Percentiles rank a stretch among this genome's conserved stretches.
Evolutionary conservation across 2,113 vertebrate species (phyloP).

Genomic region (Orthonyx spaldingii): DNA sequence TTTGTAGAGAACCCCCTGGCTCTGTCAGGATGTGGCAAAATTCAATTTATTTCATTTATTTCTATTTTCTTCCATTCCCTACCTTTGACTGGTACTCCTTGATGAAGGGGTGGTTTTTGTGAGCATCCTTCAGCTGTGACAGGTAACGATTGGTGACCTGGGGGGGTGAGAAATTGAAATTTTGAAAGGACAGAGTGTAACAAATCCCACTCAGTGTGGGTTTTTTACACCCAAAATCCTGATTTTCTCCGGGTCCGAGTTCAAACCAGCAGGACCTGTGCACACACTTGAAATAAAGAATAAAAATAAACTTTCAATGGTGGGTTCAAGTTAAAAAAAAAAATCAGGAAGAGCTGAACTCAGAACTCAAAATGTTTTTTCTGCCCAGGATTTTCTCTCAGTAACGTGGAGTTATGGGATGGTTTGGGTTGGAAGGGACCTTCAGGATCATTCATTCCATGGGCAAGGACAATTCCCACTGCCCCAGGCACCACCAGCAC

Average conservation of each 20-base stretch:
- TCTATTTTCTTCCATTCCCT: fast-evolving
- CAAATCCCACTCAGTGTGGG: fast-evolving
- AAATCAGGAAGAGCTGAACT: background rate
- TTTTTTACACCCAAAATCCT: background rate
- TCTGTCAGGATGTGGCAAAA: fast-evolving
- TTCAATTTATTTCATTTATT: fast-evolving
- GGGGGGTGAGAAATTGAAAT: no score
- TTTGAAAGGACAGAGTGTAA: fast-evolving
- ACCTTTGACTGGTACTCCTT: slow-evolving; percentile 94
- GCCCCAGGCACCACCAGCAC: fast-evolving
- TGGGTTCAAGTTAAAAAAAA: background rate
- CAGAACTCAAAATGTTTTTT: background rate
- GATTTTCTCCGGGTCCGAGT: background rate
- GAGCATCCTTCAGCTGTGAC: slow-evolving; percentile 92
- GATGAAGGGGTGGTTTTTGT: slow-evolving; percentile 88
- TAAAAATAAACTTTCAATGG: background rate
- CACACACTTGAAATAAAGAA: fast-evolving
- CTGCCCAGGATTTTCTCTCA: background rate
- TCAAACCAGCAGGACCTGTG: background rate
- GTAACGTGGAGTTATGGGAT: background rate
- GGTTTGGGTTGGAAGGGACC: background rate
- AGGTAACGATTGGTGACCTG: slow-evolving; percentile 93
- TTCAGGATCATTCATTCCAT: fast-evolving
- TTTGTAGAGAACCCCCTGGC: fast-evolving
- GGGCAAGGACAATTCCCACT: background rate